Evolutionary conservation across 2,113 vertebrate species (phyloP), one percentile per base, ranked within the genome.

Genomic region (Apodemus speciosus): DNA sequence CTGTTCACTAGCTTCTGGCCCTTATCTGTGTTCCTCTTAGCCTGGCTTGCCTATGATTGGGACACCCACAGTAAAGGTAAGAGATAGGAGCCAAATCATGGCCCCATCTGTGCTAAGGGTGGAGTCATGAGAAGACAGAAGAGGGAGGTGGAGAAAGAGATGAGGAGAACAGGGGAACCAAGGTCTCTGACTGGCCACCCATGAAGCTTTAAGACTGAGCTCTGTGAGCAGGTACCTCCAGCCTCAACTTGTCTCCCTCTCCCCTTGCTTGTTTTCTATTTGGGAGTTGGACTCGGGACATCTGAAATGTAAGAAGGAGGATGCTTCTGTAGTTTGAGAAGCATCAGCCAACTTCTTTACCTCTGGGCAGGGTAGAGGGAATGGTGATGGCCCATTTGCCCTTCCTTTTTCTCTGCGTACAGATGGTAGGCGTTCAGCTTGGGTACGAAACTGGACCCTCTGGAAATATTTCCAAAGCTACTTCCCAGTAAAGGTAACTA

Each of bases 381-480:
- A 62, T 80, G 53, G n/a, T 68, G 84, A 69, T 58, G 9, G 9
- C 66, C 53, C 6, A 40, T 1, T 20, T 46, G 3, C 23, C 85
- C 68, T 93, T 96, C 58, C 91, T 62, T 60, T 46, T 92, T 90
- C 68, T 92, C 77, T 98, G 85, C 91, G n/a, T 56, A 92, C 69
- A 10, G 99, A 99, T 60, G 99, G 98, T 85, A 98, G 99, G 38
- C 97, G 98, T 91, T 98, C 96, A 64, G 87, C 95, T 2, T 99
- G 98, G 98, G 83, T 99, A 85, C 95, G 98, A 79, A 98, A 86
- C 60, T 99, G 98, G 98, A 96, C n/a, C 0, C 5, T 98, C 13
- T 99, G 99, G 99, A 98, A 96, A 9, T 97, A 98, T 95, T 99
- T 99, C 96, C 95, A 93, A 88, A 98, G 98, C 86, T 99, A 99